Conservation (phyloP, 2,888 invertebrate genomes). For the Dascillus cervinus region DNA sequence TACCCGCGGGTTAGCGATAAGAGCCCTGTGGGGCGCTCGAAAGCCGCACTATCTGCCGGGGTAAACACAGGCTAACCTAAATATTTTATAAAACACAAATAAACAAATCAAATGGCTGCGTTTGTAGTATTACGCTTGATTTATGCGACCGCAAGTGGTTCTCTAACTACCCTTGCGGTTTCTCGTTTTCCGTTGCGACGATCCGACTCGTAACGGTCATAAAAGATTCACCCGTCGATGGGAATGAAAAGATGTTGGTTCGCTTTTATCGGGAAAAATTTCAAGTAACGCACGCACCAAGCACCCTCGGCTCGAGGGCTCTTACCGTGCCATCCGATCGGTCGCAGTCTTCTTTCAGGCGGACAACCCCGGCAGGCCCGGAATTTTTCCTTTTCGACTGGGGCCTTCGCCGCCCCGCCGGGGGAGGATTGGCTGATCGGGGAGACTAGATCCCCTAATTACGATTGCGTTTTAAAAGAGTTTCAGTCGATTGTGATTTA, state of each 20-base stretch:
- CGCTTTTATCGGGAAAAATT: too few species aligned
- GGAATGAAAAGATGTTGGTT: slow-evolving; percentile 15
- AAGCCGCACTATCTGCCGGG: slow-evolving; percentile 21
- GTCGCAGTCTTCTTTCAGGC: slow-evolving; percentile 22
- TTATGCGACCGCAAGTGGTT: slow-evolving; percentile 36
- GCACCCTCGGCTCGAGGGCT: slow-evolving; percentile 32
- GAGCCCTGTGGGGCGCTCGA: slow-evolving; percentile 22
- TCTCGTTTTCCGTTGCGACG: slow-evolving; percentile 19
- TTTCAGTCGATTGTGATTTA: too few species aligned
- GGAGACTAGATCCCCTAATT: too few species aligned
- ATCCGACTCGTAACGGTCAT: slow-evolving; percentile 26
- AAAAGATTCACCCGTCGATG: slow-evolving; percentile 28
- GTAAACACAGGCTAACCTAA: slow-evolving; percentile 22
- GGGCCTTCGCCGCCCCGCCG: too few species aligned
- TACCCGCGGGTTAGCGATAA: slow-evolving; percentile 24
- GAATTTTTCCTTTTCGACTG: too few species aligned
- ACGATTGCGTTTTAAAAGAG: too few species aligned
- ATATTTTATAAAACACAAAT: slow-evolving; percentile 34
- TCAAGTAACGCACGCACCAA: too few species aligned
- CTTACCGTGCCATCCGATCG: slow-evolving; percentile 32
- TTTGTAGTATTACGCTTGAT: slow-evolving; percentile 32
- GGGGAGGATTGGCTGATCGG: too few species aligned
- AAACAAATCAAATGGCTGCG: slow-evolving; percentile 33
- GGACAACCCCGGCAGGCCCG: too few species aligned
- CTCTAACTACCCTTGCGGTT: slow-evolving; percentile 35